Base-by-base conservation (phyloP, 2,888 invertebrate genomes). In the Thymelicus sylvestris region DNA sequence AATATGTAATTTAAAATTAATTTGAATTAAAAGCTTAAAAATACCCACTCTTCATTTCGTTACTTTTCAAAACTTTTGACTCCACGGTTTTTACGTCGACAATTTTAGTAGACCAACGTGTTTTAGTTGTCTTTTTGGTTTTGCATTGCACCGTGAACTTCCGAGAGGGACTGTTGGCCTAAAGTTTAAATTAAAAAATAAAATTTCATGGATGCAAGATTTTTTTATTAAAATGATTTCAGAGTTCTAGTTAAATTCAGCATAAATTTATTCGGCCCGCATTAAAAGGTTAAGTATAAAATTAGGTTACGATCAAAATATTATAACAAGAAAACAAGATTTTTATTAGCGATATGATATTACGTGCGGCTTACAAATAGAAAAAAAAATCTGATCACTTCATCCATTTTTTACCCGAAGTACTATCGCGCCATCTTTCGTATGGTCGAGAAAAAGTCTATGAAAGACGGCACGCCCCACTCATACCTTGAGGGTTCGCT, bases 391-490 rank as follows among this genome's bases (percentile, higher is more conserved):
- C 19, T 38, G 39, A 47, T 55, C 52, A 55, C 55, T 55, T 63
- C 62, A 68, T 62, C 62, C 62, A 68, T 44, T 67, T 57, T 62
- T 41, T 47, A 61, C 31, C 52, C n/a, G 52, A 55, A 6, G 19
- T 24, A 44, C 41, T 62, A 68, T 68, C 67, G 61, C 41, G 52
- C 62, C 44, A 55, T 68, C 62, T 68, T 39, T 31, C 47, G 47
- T 52, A 47, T 68, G 55, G 68, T 63, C 38, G 68, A 31, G 12
- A 52, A 68, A 57, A 68, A 47, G 62, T 50, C 67, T 62, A 52
- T 67, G 62, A 67, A 67, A 52, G 62, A 67, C 50, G 62, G 61
- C 61, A 67, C 67, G 55, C 55, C 38, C 63, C 68, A 55, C 68
- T 68, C 55, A n/a, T 38, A 63, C 62, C 55, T 68, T 38, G 62